Evolutionary conservation across 2,797 vertebrate genomes (phyloP), one percentile per base, ranked within the genome.

Genomic region (Danio albolineatus): DNA sequence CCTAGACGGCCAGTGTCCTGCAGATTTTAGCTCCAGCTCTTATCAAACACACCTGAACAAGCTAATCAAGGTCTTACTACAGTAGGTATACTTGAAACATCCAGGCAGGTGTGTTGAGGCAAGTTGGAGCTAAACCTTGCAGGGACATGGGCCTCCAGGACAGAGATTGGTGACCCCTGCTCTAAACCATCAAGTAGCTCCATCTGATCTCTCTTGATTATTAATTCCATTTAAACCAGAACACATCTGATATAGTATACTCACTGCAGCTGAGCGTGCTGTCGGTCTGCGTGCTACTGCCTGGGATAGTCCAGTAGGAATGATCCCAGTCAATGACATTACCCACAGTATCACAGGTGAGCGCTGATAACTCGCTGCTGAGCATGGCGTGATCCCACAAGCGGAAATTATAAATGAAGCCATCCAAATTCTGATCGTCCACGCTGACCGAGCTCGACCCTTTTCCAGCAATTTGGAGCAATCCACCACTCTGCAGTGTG

Each of bases 281-380:
- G 91, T 97, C 96, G 0, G 96, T 95, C 89, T 95, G 95, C 79
- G 96, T 90, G 70, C 92, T 85, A 7, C 90, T 84, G 10, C 92
- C 75, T 4, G 95, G 95, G 88, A 98, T 95, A 87, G 82, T 93
- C 98, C 98, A 99, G 87, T 94, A 94, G 82, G 90, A 90, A 89
- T 96, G 96, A 89, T 97, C 95, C 98, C 98, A 99, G 92, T 98
- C 97, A 5, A 98, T 82, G 83, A 98, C 82, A 82, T 95, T 96
- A 3, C 98, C 97, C 83, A 88, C 88, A 19, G 79, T 17, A 81
- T 93, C 94, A 1, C 98, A 99, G 89, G 92, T 96, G 66, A 98
- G 91, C 38, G 87, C 87, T 19, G 75, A 82, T 17, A 98, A 94
- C 69, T 92, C 84, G 76, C 84, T 85, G 0, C 51, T 69, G 57